Evolutionary conservation across 2,888 invertebrate genomes (phyloP).

Genomic region (Hemicrepidius hirtus): DNA sequence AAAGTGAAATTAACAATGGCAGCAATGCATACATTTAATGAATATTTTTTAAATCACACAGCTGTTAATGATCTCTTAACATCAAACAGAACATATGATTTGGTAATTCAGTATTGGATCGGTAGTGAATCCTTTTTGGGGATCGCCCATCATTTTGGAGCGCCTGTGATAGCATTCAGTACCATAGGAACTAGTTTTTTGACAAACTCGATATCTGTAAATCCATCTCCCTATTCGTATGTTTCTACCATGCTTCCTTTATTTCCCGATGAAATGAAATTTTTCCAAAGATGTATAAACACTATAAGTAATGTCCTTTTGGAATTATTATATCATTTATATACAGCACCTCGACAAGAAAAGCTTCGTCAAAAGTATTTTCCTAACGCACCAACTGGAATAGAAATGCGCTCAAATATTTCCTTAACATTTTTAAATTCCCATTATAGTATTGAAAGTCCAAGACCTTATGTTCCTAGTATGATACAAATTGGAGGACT

Average conservation of each 20-base stretch:
- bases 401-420: constrained; percentile 47
- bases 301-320: constrained; percentile 36
- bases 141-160: constrained; percentile 64
- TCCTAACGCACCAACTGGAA: constrained; percentile 53
- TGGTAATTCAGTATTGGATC: constrained; percentile 62
- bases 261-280: constrained; percentile 63
- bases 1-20: background rate
- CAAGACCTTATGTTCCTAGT: constrained; percentile 74
- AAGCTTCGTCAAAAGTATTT: constrained; percentile 55
- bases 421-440: constrained; percentile 62
- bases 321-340: background rate
- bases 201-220: constrained; percentile 61
- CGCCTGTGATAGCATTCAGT: constrained; percentile 64
- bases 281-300: constrained; percentile 62
- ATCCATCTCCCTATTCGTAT: constrained; percentile 65
- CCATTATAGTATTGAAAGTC: constrained; percentile 73
- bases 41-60: background rate
- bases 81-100: constrained; percentile 58
- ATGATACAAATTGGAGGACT: constrained; percentile 76
- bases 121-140: constrained; percentile 63
- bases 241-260: constrained; percentile 47
- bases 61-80: constrained; percentile 44
- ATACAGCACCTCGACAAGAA: background rate
- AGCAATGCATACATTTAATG: background rate
- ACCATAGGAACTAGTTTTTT: constrained; percentile 59